A percentile compares a stretch with the other conserved stretches of the same genome.
Evolutionary conservation across 2,888 invertebrate genomes (phyloP).

Genomic region (Eledona agricola): DNA sequence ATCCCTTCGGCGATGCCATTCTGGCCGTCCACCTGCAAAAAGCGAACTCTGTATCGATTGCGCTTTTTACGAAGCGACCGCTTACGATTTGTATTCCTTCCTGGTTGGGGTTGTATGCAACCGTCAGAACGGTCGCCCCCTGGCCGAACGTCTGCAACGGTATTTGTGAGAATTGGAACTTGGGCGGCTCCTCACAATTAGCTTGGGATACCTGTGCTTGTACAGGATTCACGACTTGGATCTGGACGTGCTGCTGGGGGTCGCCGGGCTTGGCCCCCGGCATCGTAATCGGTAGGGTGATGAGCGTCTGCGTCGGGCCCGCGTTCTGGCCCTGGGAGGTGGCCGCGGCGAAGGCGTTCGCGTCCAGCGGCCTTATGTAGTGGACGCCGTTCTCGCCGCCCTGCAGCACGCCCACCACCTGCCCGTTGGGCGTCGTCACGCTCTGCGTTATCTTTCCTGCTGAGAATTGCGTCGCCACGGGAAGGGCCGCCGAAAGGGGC

Average conservation of each 20-base stretch:
- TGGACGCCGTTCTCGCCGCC: slow-evolving; percentile 78
- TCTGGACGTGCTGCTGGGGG: slow-evolving; percentile 81
- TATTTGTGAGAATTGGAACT: slow-evolving; percentile 78
- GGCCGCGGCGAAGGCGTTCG: slow-evolving; percentile 62
- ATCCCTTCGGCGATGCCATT: slow-evolving; percentile 70
- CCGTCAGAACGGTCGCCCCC: slow-evolving; percentile 75
- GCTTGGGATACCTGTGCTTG: slow-evolving; percentile 54
- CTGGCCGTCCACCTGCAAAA: slow-evolving; percentile 57
- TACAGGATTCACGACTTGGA: slow-evolving; percentile 66
- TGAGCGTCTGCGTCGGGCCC: slow-evolving; percentile 68
- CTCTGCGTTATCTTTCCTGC: slow-evolving; percentile 76
- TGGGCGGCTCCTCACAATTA: slow-evolving; percentile 68
- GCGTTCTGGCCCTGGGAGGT: slow-evolving; percentile 41
- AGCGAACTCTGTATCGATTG: background rate
- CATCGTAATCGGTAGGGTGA: slow-evolving; percentile 81
- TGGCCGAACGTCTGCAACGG: slow-evolving; percentile 80
- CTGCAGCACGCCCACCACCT: slow-evolving; percentile 76
- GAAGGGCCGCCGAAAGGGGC: slow-evolving; percentile 67
- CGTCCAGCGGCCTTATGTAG: slow-evolving; percentile 74
- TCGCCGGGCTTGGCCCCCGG: slow-evolving; percentile 80
- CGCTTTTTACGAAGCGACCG: slow-evolving; percentile 47
- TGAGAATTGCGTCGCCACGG: slow-evolving; percentile 70
- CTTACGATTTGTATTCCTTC: slow-evolving; percentile 70
- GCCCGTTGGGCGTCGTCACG: slow-evolving; percentile 71
- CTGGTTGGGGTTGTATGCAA: slow-evolving; percentile 73